Evolutionary conservation across 2,888 invertebrate species (phyloP).

Genomic region (Disparrhopalites patrizii): DNA sequence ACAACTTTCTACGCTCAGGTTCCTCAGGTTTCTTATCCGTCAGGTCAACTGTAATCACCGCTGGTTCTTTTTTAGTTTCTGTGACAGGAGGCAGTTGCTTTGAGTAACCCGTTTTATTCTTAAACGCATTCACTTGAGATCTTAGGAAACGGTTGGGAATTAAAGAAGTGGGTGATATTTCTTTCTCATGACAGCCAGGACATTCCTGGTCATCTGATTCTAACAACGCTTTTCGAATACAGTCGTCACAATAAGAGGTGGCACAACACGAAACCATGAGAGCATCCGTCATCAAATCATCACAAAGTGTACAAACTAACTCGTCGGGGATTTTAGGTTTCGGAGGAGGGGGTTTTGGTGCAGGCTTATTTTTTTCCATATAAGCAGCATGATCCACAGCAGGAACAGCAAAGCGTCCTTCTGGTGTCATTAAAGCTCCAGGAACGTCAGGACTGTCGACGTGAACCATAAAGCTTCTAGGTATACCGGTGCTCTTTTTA

Average conservation of each 20-base stretch:
- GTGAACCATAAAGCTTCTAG: conserved; percentile 89
- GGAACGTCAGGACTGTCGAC: conserved; percentile 84
- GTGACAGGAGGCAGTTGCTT: conserved; percentile 50
- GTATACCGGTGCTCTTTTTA: conserved; percentile 95
- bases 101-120: conserved; percentile 86
- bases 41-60: conserved; percentile 21
- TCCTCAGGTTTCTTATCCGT: conserved; percentile 20
- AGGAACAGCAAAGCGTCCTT: conserved; percentile 57
- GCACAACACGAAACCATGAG: conserved; percentile 98
- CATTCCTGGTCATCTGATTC: conserved; percentile 95
- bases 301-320: conserved; percentile 85
- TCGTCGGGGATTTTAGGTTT: conserved; percentile 77
- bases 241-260: conserved; percentile 97
- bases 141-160: conserved; percentile 89
- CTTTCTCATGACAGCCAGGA: conserved; percentile 88
- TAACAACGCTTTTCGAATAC: conserved; percentile 79
- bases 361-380: conserved; percentile 40
- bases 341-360: conserved; percentile 50
- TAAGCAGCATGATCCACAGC: conserved; percentile 67
- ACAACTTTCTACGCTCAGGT: conserved; percentile 24
- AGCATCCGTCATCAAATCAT: conserved; percentile 88
- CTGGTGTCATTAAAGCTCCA: conserved; percentile 86
- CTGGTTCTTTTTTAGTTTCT: conserved; percentile 6
- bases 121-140: conserved; percentile 82
- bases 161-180: conserved; percentile 84